Percentiles rank a stretch among this genome's conserved stretches.
Evolutionary conservation across 2,113 vertebrate species (phyloP).

Genomic region (Zosterops lateralis): DNA sequence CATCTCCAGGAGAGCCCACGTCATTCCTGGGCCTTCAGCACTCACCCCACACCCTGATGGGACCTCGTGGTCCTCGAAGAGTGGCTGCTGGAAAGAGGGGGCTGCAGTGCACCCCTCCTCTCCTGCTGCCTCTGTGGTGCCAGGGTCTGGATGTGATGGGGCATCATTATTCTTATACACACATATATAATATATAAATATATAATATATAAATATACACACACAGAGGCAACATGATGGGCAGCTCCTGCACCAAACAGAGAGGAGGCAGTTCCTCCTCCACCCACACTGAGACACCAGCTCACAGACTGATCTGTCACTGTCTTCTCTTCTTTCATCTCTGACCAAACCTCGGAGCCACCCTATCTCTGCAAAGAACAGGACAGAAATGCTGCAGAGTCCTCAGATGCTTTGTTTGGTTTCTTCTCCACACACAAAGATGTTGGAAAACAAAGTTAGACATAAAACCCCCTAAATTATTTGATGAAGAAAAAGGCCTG

Average conservation of each 20-base stretch:
- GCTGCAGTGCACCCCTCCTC: neutral
- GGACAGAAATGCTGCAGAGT: neutral
- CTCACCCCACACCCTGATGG: neutral
- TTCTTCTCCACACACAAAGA: neutral
- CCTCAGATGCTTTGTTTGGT: neutral
- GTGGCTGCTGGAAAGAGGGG: neutral
- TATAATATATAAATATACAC: neutral
- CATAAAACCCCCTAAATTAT: conserved; percentile 9
- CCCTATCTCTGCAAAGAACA: neutral
- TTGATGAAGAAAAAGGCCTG: neutral
- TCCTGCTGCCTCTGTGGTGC: neutral
- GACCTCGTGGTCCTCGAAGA: fast-evolving
- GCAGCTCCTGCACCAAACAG: neutral
- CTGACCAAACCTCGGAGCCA: neutral
- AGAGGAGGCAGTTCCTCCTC: neutral
- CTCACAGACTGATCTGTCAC: neutral
- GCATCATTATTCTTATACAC: fast-evolving
- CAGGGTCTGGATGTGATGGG: fast-evolving
- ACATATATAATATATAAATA: neutral
- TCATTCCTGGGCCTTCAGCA: neutral
- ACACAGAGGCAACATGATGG: fast-evolving
- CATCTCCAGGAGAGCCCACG: neutral
- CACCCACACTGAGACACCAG: neutral
- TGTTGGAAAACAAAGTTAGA: neutral
- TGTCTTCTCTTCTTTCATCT: neutral